phyloP scores from a whole-genome alignment of 1,140 invertebrate species.

The Achatina immaculata region DNA sequence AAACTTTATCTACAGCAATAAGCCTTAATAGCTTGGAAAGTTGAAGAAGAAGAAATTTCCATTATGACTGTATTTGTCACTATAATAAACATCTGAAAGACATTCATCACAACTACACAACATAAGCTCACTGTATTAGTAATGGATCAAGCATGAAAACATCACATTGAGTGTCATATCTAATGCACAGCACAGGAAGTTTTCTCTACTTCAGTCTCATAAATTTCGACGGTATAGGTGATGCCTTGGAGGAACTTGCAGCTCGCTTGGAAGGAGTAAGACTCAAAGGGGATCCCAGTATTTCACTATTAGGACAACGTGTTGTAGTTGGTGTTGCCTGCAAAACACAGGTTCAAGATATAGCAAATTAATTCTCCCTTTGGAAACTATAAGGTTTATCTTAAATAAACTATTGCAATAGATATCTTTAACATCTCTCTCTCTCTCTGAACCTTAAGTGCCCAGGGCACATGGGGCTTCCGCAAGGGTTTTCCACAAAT shows the following conservation, averaged over 20 bases:
- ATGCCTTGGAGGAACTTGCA: not conserved
- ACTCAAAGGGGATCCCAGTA: not conserved
- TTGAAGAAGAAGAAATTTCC: too few species aligned
- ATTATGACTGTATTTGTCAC: too few species aligned
- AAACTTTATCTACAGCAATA: too few species aligned
- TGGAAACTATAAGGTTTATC: not conserved
- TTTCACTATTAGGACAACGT: not conserved
- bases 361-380: not conserved
- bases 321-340: constrained; percentile 16
- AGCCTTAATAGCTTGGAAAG: too few species aligned
- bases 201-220: not conserved
- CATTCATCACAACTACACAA: too few species aligned
- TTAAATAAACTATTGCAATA: not conserved
- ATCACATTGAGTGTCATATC: too few species aligned
- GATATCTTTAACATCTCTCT: too few species aligned
- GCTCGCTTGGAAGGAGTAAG: not conserved
- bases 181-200: not conserved
- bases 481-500: not conserved
- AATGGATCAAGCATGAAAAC: too few species aligned
- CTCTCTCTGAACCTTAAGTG: too few species aligned
- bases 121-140: too few species aligned
- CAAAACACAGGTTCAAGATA: not conserved
- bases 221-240: not conserved
- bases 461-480: too few species aligned
- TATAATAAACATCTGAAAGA: too few species aligned